Evolutionary conservation across 2,797 vertebrate species (phyloP).

Genomic region (Gallinago stenura): DNA sequence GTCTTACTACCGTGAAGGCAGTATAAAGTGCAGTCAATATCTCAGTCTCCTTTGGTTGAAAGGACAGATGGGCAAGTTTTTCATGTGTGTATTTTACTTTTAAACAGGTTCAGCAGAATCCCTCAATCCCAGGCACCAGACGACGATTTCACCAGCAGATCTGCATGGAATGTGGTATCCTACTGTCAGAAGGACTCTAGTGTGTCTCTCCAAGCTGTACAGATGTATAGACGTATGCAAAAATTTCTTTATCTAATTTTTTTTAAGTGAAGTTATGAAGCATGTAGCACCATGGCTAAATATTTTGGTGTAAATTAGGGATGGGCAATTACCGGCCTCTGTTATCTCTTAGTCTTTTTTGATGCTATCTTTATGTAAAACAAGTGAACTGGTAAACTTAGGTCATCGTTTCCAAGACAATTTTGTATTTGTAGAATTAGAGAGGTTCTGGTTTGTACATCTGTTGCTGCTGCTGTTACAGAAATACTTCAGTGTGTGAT

Average conservation of each 20-base stretch:
- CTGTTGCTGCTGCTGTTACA: not conserved
- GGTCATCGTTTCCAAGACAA: not conserved
- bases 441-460: not conserved
- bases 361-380: not conserved
- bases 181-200: slow-evolving; percentile 94
- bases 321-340: not conserved
- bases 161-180: slow-evolving; percentile 99
- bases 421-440: not conserved
- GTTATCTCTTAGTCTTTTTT: not conserved
- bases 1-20: not conserved
- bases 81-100: slow-evolving; percentile 19
- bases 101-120: slow-evolving; percentile 81
- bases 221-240: slow-evolving; percentile 96
- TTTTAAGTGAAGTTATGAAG: not conserved
- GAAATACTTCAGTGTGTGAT: not conserved
- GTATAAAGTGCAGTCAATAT: not conserved
- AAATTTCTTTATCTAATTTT: not conserved
- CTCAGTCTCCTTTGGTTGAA: not conserved
- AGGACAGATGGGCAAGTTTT: not conserved
- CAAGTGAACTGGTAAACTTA: not conserved
- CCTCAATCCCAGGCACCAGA: slow-evolving; percentile 81
- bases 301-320: not conserved
- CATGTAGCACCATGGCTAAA: not conserved
- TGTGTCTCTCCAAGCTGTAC: slow-evolving; percentile 98
- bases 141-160: slow-evolving; percentile 93